Base-by-base conservation (phyloP, 2,888 invertebrate species). In the Liopterus haemorrhoidalis region DNA sequence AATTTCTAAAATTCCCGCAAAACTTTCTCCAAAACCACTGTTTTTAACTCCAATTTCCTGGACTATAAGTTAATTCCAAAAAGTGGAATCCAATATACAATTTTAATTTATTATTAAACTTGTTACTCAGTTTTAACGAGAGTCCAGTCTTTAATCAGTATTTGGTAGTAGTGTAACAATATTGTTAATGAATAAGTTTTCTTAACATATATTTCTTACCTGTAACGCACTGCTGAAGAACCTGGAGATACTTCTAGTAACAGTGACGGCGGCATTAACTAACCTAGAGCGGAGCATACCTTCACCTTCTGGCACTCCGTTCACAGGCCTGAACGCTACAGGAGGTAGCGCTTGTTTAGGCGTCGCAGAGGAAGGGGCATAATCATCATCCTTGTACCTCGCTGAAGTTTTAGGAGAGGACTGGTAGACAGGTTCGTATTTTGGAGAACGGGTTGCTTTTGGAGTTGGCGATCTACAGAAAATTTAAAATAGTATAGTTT, bases 161-260 rank as follows among this genome's bases (percentile, higher is more conserved):
- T 12, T 3, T 25, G 25, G n/a, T 11, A 25, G 25, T 12, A 25
- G n/a, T n/a, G 31, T 31, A 14, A 12, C 12, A 6, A 31, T 15
- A 31, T 31, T 14, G 14, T 14, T 14, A n/a, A 22, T n/a, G n/a
- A n/a, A n/a, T n/a, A n/a, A n/a, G n/a, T n/a, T n/a, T n/a, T n/a
- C n/a, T n/a, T n/a, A n/a, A n/a, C n/a, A n/a, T n/a, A n/a, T n/a
- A 3, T 6, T 30, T 9, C 35, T 54, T 65, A 85, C 86, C 78
- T 84, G 82, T 59, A 86, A 75, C 42, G 85, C 85, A 59, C 81
- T 79, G 56, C 85, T 84, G 58, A 86, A 72, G 67, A 86, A 85
- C 65, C 81, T 79, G 48, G 85, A 82, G 63, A 86, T 83, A 2
- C 83, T 82, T 64, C 81, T 76, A 19, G 85, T 85, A 49, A 84